These are phyloP conservation scores for Lepidonotus clava DNA, from an alignment of 2,888 invertebrate genomes.

Conservation along the genomic window DNA sequence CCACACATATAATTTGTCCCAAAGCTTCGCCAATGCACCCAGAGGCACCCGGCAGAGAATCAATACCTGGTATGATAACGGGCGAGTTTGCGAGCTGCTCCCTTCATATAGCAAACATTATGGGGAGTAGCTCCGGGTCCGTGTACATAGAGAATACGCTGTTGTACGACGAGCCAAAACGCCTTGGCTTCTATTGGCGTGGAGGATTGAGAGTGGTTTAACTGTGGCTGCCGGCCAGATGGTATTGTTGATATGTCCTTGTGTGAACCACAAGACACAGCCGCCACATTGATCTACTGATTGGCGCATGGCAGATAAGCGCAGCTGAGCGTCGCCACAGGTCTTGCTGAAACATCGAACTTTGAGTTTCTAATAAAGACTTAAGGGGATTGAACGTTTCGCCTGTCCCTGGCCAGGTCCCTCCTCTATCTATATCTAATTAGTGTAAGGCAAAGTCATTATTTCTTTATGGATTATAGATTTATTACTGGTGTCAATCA, in stretches of 20 bases:
- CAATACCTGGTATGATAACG: conserved; percentile 42
- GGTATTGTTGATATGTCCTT: conserved; percentile 18
- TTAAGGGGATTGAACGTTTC: no score
- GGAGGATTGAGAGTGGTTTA: neutral
- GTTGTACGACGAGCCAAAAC: no score
- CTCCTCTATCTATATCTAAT: no score
- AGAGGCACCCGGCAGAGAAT: neutral
- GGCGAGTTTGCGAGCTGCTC: neutral
- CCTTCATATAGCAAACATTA: neutral
- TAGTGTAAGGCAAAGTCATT: no score
- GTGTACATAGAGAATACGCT: no score
- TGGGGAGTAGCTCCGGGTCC: no score
- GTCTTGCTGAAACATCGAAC: no score
- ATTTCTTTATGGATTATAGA: no score
- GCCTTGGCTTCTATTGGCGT: neutral
- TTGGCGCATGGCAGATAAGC: neutral
- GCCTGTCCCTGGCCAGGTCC: no score
- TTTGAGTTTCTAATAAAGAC: no score
- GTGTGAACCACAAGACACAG: conserved; percentile 1
- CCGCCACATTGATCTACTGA: neutral
- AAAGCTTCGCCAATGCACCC: neutral
- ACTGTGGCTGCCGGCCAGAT: neutral
- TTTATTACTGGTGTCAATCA: no score
- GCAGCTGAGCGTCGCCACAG: no score
- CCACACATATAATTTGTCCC: conserved; percentile 26